Conservation (phyloP, 2,113 vertebrate species). For the Grammomys surdaster region DNA sequence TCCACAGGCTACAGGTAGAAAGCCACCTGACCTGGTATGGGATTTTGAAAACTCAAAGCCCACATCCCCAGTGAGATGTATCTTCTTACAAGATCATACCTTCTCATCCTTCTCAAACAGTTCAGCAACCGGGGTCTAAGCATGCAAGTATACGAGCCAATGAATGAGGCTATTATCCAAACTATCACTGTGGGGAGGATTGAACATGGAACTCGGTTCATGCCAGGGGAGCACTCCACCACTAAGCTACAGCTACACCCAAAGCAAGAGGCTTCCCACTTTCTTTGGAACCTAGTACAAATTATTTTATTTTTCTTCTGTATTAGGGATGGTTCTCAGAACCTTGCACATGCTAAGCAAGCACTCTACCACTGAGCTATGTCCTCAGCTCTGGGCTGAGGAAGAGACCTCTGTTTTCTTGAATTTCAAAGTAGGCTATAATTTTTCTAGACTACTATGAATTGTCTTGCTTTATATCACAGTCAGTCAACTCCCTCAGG, state of each 20-base stretch:
- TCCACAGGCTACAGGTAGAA: background rate
- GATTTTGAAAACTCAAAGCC: background rate
- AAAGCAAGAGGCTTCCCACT: background rate
- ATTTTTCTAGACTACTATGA: background rate
- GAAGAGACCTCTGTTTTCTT: background rate
- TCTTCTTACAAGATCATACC: background rate
- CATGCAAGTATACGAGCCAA: background rate
- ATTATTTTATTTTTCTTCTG: background rate
- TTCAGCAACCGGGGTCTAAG: no score
- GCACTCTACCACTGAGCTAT: background rate
- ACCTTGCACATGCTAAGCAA: background rate
- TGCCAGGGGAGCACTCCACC: background rate
- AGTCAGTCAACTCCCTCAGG: slow-evolving; percentile 17
- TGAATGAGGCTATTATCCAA: background rate
- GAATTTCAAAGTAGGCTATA: background rate
- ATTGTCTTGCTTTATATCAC: background rate
- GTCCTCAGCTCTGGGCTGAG: background rate
- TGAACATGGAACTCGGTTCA: background rate
- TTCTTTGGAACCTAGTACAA: background rate
- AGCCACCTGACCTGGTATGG: no score
- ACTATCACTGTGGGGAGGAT: background rate
- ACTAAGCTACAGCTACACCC: background rate
- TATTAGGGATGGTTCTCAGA: background rate
- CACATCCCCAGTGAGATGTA: background rate
- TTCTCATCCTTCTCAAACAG: background rate